Evolutionary conservation across 2,797 vertebrate species (phyloP).

Genomic region (Leptoclinus maculatus): DNA sequence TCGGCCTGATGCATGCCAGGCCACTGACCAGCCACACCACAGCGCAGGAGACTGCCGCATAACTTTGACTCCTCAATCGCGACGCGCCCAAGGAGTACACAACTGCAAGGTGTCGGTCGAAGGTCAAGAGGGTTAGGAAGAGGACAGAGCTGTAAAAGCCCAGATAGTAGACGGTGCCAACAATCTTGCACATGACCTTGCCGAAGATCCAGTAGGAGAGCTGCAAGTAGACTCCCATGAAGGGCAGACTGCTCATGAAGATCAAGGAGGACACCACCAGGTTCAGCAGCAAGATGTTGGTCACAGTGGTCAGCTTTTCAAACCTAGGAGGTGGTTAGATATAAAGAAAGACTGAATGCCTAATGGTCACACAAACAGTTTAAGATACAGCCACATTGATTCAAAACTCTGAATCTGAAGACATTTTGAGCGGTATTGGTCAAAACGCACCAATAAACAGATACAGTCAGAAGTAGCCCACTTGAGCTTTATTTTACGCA

Average conservation of each 20-base stretch:
- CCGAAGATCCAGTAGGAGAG: constrained; percentile 80
- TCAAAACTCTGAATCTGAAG: neutral
- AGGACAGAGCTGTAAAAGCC: constrained; percentile 86
- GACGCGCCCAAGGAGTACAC: constrained; percentile 76
- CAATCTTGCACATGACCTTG: constrained; percentile 74
- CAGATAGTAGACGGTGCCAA: constrained; percentile 72
- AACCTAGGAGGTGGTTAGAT: constrained; percentile 62
- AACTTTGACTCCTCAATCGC: constrained; percentile 64
- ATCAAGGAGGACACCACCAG: constrained; percentile 82
- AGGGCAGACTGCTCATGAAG: constrained; percentile 82
- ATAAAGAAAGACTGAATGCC: neutral
- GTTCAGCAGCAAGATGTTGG: constrained; percentile 86
- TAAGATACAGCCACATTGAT: neutral
- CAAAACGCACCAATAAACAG: neutral
- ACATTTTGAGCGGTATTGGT: neutral
- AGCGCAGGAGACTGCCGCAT: constrained; percentile 69
- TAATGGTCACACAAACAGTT: neutral
- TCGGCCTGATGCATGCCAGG: constrained; percentile 73
- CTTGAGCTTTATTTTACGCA: neutral
- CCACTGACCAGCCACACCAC: constrained; percentile 79
- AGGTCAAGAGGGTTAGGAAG: constrained; percentile 84
- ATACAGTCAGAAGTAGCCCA: neutral
- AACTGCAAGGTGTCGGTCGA: constrained; percentile 85
- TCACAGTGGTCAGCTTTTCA: constrained; percentile 83
- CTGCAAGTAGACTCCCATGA: constrained; percentile 75